Percentiles rank a stretch among this genome's conserved stretches.
Conservation (phyloP, 2,888 invertebrate species). For the Trichogramma dendrolimi region DNA sequence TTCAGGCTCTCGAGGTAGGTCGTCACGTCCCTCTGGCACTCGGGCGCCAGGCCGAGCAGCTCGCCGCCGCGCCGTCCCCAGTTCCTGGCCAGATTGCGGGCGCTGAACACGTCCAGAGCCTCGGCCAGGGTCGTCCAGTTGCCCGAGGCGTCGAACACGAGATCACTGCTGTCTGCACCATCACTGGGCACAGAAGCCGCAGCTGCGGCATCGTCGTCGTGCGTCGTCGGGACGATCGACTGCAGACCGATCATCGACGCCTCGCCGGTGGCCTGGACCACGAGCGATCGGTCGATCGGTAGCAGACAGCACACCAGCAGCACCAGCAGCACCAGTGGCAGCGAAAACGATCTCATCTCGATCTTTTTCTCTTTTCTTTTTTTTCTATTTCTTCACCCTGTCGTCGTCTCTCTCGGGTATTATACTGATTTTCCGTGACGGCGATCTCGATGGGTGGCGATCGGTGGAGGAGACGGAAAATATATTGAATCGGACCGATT, state of each 20-base stretch:
- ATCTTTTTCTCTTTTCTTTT: neutral
- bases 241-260: constrained; percentile 2
- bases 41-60: constrained; percentile 4
- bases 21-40: constrained; percentile 44
- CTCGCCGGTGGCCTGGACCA: neutral
- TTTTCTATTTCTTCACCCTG: neutral
- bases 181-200: constrained; percentile 34
- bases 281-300: neutral
- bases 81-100: constrained; percentile 47
- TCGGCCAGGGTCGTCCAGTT: constrained; percentile 46
- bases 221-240: constrained; percentile 18
- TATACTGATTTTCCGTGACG: neutral
- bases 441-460: neutral
- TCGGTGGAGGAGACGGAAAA: too few relatives aligned
- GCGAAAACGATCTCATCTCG: neutral
- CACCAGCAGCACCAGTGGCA: neutral
- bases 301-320: neutral
- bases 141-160: constrained; percentile 10
- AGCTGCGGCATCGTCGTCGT: constrained; percentile 24
- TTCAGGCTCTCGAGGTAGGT: constrained; percentile 43
- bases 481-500: too few relatives aligned
- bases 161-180: constrained; percentile 22
- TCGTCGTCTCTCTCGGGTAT: neutral
- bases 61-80: constrained; percentile 52
- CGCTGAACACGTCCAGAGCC: constrained; percentile 43